Base-by-base conservation (phyloP, 2,888 invertebrate species). In the Diaprepes abbreviatus region DNA sequence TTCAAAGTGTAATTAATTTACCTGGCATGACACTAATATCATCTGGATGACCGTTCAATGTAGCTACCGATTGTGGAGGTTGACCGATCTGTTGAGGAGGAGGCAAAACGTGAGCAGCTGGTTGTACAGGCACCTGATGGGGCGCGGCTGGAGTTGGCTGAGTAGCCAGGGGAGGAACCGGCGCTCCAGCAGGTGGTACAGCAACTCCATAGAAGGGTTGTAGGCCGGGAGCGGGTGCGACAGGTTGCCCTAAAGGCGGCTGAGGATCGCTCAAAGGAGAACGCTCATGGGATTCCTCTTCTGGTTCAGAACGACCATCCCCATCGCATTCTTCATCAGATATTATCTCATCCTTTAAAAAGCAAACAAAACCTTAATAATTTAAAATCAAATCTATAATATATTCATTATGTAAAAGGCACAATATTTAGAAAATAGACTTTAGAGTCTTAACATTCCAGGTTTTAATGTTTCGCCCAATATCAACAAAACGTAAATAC, bases 261-360 rank as follows among this genome's bases (percentile, higher is more conserved):
- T 70, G 72, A 10, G 66, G 62, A 6, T 67, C 71, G 10, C 9
- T 40, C 43, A 69, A 58, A 3, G 38, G 14, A 6, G 71, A 52
- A 10, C 57, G 60, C 3, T 70, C 70, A 3, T 43, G 62, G 12
- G 85, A 87, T 75, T 91, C 91, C 77, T 91, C 91, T 78, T 91
- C 92, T 54, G 87, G 87, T 79, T 91, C 91, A 43, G 90, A 89
- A 48, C 89, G 88, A 43, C 86, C 87, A 62, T 86, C 86, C 14
- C 82, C 82, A 69, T 86, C 87, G 69, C 88, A 89, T 76, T 90
- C 91, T 76, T 92, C 92, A 73, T 88, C 88, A 35, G 83, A 86
- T 78, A 89, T 89, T 54, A 89, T 88, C 79, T 90, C 89, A 80
- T 90, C 86, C 70, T 50, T 31, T 5, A 24, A 5, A 24, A 24